Evolutionary conservation across 2,888 invertebrate genomes (phyloP), one percentile per base, ranked within the genome.

Genomic region (Caenorhabditis doughertyi): DNA sequence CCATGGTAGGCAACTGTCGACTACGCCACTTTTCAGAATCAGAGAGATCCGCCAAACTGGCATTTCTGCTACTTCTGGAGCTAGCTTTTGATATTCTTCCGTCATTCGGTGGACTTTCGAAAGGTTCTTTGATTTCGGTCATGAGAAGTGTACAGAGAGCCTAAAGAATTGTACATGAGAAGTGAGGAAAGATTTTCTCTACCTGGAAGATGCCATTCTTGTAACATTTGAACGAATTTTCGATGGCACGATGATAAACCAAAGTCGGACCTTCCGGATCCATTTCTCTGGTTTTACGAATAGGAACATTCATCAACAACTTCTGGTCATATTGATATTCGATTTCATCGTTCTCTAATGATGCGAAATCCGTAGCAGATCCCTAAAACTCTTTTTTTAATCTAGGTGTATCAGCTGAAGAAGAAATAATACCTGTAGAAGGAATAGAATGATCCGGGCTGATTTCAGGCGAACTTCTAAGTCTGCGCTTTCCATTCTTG

Each of bases 101-200:
- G 29, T 84, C 85, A 8, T 62, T 62, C 2, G 68, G 79, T 21
- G 64, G 58, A 25, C 73, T 55, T 53, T 88, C 89, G 55, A 88
- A 89, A 9, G 87, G 86, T 23, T 94, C 95, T 93, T 97, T 97
- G 68, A 97, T 96, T 94, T 99, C 98, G 92, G 97, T 95, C 92
- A 97, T 96, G 83, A 99, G 94, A 82, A 98, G 94, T 92, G 98
- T 97, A 58, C 97, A 95, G 92, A 98, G 96, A 8, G 96, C 95
- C 84, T 95, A 94, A 92, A 86, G 47, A 32, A 39, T n/a, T 16
- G 5, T 49, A 25, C 3, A 9, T 23, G 11, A 16, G n/a, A 18
- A 64, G 8, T 25, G 7, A 29, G 1, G 16, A 18, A 18, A 56
- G 2, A 9, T 3, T 11, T n/a, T 18, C n/a, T n/a, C 16, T 62